These are phyloP conservation scores for Melinaea marsaeus DNA, from an alignment of 2,888 invertebrate species.

Conservation along the genomic window DNA sequence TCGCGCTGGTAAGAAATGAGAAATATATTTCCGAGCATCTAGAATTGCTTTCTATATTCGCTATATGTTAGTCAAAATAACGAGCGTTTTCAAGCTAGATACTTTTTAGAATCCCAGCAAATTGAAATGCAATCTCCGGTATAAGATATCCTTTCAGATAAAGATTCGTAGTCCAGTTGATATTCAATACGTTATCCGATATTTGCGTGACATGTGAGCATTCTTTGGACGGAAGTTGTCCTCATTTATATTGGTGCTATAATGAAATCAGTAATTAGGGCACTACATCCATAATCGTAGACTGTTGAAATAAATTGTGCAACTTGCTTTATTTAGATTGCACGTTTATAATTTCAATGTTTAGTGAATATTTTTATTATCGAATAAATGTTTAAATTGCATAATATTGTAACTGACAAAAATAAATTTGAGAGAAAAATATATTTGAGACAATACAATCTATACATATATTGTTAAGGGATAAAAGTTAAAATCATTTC, in stretches of 20 bases:
- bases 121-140: conserved; percentile 4
- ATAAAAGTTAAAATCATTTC: too few relatives aligned
- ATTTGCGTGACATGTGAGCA: conserved; percentile 3
- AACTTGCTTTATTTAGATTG: conserved; percentile 3
- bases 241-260: conserved; percentile 6
- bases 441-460: too few relatives aligned
- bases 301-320: conserved; percentile 7
- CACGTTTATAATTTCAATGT: not conserved
- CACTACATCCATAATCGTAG: conserved; percentile 6
- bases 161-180: not conserved
- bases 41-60: conserved; percentile 1
- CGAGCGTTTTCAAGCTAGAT: not conserved
- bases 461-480: too few relatives aligned
- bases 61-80: conserved; percentile 1
- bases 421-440: too few relatives aligned
- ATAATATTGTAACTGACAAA: too few relatives aligned
- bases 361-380: not conserved
- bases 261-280: conserved; percentile 6
- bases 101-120: conserved; percentile 1
- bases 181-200: conserved; percentile 3
- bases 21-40: not conserved
- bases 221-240: conserved; percentile 2
- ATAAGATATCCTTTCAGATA: not conserved
- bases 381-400: too few relatives aligned
- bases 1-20: not conserved